Evolutionary conservation across 2,797 vertebrate species (phyloP), one percentile per base, ranked within the genome.

Genomic region (Rachycentron canadum): DNA sequence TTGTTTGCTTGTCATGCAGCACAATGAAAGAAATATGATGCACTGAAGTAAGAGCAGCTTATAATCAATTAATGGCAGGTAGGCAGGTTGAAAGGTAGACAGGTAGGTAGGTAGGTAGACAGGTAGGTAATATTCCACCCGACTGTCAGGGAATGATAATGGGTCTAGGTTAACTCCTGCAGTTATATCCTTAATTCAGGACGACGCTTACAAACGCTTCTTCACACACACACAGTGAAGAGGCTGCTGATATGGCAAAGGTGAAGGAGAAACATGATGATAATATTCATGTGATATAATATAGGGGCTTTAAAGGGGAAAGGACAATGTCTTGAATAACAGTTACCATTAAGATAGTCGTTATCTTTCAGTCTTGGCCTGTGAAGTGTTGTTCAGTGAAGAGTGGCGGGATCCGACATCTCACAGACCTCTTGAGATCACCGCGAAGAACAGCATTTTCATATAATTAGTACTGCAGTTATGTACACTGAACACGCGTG

Each of bases 201-300:
- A 66, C 2, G 7, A 45, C 17, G 6, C 77, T 79, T 79, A 81
- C 38, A 73, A 72, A 77, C 0, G 4, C 58, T 25, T 32, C 25
- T 53, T 47, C 62, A 58, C 26, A 7, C 38, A 21, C 62, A 59
- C 58, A 53, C 23, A 77, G 30, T 38, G 25, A 81, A 86, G 50
- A 50, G 61, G 60, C 76, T 85, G 64, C 80, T 81, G 41, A 87
- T 74, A 81, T 69, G 75, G 69, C 80, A 76, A 64, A 80, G 78
- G 88, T 86, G 87, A 89, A 88, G 76, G 85, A 86, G 73, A 87
- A 72, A 80, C 80, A 58, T 36, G 69, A 76, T 82, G 65, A 85
- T 85, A 79, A 87, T 87, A 89, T 86, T 88, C 76, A 83, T 77
- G 61, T 74, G 36, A 76, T 81, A 73, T 83, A 82, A 86, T 79